Conservation (phyloP, 2,113 vertebrate genomes). For the Poecile atricapillus region DNA sequence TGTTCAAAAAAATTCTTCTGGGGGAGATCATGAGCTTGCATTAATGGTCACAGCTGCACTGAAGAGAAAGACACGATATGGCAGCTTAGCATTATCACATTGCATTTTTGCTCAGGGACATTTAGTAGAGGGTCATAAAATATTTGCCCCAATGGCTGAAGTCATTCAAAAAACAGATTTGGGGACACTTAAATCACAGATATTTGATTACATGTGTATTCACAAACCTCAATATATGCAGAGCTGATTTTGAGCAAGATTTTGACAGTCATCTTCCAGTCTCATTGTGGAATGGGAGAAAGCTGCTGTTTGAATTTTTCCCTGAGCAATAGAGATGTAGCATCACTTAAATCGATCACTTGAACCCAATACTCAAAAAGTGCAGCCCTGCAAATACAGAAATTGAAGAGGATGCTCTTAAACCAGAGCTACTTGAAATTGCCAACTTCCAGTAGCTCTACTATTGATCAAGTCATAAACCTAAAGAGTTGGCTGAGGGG, state of each 20-base stretch:
- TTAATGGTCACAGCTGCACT: not conserved
- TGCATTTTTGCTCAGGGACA: not conserved
- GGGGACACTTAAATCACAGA: not conserved
- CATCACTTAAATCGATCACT: not conserved
- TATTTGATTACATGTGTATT: not conserved
- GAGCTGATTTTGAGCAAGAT: not conserved
- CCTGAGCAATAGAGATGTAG: not conserved
- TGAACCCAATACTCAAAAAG: not conserved
- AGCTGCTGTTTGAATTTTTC: not conserved
- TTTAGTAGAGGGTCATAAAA: not conserved
- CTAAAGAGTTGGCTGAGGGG: not conserved
- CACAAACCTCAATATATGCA: not conserved
- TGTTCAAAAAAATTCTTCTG: not conserved
- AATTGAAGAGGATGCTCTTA: not conserved
- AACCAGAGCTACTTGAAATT: not conserved
- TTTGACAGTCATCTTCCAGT: not conserved
- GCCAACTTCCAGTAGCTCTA: not conserved
- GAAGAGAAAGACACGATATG: not conserved
- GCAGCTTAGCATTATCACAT: not conserved
- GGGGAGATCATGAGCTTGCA: not conserved
- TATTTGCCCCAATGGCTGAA: not conserved
- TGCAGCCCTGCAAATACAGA: not conserved
- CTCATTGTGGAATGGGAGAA: fast-evolving
- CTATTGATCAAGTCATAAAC: not conserved
- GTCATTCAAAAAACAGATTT: not conserved